phyloP scores from a whole-genome alignment of 2,888 invertebrate species.

The Drosophila borborema region DNA sequence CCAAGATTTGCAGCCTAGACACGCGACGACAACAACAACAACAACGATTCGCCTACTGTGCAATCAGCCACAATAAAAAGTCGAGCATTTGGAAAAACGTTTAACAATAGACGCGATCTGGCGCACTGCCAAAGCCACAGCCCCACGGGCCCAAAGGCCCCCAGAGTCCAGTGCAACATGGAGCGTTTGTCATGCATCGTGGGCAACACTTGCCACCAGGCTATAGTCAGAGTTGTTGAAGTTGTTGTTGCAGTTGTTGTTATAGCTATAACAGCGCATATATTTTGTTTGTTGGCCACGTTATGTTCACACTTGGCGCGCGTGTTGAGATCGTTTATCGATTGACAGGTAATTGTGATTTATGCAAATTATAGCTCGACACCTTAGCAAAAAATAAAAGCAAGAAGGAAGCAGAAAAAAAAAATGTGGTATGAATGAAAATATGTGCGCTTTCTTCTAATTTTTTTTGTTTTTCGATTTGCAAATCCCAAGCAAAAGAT shows the following conservation, averaged over 20 bases:
- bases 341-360: slow-evolving; percentile 80
- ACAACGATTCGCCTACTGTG: slow-evolving; percentile 41
- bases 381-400: slow-evolving; percentile 49
- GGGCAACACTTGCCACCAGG: slow-evolving; percentile 55
- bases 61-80: slow-evolving; percentile 48
- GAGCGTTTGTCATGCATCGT: slow-evolving; percentile 65
- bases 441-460: slow-evolving; percentile 49
- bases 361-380: slow-evolving; percentile 74
- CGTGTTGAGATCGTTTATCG: slow-evolving; percentile 72
- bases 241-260: slow-evolving; percentile 9
- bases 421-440: slow-evolving; percentile 52
- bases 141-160: not conserved
- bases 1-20: slow-evolving; percentile 22
- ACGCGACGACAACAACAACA: slow-evolving; percentile 29
- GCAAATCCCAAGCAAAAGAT: not conserved
- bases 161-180: slow-evolving; percentile 36
- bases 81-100: slow-evolving; percentile 60
- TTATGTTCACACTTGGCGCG: slow-evolving; percentile 55
- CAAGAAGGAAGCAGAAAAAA: not conserved
- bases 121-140: slow-evolving; percentile 55
- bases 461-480: slow-evolving; percentile 7
- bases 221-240: slow-evolving; percentile 6
- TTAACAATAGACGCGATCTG: slow-evolving; percentile 61
- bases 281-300: slow-evolving; percentile 41
- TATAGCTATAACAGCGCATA: slow-evolving; percentile 40